Conservation (phyloP, 2,888 invertebrate species). For the Macropis europaea region DNA sequence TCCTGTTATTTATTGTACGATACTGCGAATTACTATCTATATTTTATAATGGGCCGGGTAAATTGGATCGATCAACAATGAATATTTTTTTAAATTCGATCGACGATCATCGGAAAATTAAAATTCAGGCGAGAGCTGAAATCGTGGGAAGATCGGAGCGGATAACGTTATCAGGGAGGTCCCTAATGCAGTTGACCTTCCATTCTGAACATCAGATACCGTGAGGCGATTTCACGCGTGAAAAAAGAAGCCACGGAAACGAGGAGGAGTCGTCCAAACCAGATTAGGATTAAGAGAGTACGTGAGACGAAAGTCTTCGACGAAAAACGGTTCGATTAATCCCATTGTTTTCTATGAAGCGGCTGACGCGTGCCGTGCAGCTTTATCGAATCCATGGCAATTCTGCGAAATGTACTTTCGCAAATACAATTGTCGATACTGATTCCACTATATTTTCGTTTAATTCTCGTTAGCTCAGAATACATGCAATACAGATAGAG, state of each 20-base stretch:
- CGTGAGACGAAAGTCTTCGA: conserved; percentile 48
- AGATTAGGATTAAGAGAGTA: conserved; percentile 62
- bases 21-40: too few relatives aligned
- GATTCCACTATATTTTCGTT: too few relatives aligned
- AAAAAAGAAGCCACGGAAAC: not conserved
- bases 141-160: too few relatives aligned
- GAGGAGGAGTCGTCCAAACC: conserved; percentile 41
- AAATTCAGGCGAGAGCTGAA: too few relatives aligned
- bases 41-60: too few relatives aligned
- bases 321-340: conserved; percentile 51
- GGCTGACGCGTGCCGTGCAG: conserved; percentile 17
- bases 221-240: conserved; percentile 9
- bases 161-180: not conserved
- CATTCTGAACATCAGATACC: conserved; percentile 29
- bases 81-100: too few relatives aligned
- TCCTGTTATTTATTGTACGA: too few relatives aligned
- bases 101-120: too few relatives aligned
- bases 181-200: not conserved
- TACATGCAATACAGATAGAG: too few relatives aligned
- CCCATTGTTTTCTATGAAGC: conserved; percentile 41
- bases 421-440: not conserved
- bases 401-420: not conserved
- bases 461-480: too few relatives aligned
- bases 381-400: not conserved
- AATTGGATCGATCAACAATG: too few relatives aligned